Conservation (phyloP, 2,113 vertebrate species). For the Narcine bancroftii region DNA sequence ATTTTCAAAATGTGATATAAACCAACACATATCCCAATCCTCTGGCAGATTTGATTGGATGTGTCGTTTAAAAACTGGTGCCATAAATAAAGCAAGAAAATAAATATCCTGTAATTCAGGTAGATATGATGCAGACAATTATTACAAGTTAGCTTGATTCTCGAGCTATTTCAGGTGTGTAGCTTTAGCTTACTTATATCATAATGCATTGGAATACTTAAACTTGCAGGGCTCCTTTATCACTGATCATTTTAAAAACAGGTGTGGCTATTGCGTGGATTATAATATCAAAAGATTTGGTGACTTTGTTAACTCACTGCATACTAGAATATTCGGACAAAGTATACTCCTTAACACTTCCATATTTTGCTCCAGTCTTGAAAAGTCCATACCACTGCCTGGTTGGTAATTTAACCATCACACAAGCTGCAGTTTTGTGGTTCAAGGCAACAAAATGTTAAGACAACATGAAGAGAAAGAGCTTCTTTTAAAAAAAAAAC, state of each 20-base stretch:
- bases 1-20: not conserved
- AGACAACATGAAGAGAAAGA: not conserved
- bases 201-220: not conserved
- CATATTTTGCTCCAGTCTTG: not conserved
- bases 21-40: not conserved
- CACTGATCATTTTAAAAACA: not conserved
- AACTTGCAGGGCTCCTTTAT: not conserved
- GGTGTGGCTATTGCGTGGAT: not conserved
- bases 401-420: not conserved
- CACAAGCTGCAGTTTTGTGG: slow-evolving; percentile 14
- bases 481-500: not conserved
- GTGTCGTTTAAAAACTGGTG: not conserved
- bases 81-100: not conserved
- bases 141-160: not conserved
- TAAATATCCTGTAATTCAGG: not conserved
- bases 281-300: not conserved
- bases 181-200: not conserved
- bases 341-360: not conserved
- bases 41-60: not conserved
- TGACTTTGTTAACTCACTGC: not conserved
- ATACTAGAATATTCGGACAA: not conserved
- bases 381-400: not conserved
- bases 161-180: not conserved
- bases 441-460: not conserved
- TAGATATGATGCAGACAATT: not conserved